Evolutionary conservation across 2,113 vertebrate genomes (phyloP).

Genomic region (Suncus etruscus): DNA sequence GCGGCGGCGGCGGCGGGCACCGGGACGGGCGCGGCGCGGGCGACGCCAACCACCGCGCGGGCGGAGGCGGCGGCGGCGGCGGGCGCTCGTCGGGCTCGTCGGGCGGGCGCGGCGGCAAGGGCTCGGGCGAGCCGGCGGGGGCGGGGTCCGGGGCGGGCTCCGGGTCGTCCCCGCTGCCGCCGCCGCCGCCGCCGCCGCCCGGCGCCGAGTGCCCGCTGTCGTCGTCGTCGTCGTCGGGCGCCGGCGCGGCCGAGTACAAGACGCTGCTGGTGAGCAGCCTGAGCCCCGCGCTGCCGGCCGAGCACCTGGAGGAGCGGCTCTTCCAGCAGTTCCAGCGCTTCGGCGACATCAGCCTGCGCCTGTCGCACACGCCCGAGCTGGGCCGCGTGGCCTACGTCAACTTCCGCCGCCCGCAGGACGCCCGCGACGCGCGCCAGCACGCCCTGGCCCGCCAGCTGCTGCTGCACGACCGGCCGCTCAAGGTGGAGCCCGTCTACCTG

Average conservation of each 20-base stretch:
- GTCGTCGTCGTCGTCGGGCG: slow-evolving; percentile 79
- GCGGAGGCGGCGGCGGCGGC: slow-evolving; percentile 78
- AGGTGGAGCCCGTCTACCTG: slow-evolving; percentile 96
- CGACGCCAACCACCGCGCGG: slow-evolving; percentile 89
- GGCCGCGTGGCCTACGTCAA: slow-evolving; percentile 97
- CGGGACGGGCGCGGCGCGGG: slow-evolving; percentile 82
- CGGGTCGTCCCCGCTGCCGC: slow-evolving; percentile 81
- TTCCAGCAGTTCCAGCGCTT: slow-evolving; percentile 99
- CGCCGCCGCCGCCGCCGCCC: slow-evolving; percentile 84
- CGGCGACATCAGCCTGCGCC: slow-evolving; percentile 96
- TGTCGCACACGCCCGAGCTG: slow-evolving; percentile 96
- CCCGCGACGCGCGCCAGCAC: slow-evolving; percentile 95
- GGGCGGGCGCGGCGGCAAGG: slow-evolving; percentile 81
- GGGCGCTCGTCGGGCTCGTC: slow-evolving; percentile 80
- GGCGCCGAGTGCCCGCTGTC: slow-evolving; percentile 80
- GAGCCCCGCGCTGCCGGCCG: slow-evolving; percentile 95
- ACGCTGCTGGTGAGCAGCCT: slow-evolving; percentile 97
- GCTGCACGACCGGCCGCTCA: slow-evolving; percentile 94
- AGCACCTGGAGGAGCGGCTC: slow-evolving; percentile 96
- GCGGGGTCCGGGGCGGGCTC: slow-evolving; percentile 75
- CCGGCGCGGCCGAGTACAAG: slow-evolving; percentile 92
- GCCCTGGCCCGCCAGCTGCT: slow-evolving; percentile 93
- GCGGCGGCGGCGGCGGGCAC: slow-evolving; percentile 87
- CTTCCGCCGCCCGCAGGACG: slow-evolving; percentile 96
- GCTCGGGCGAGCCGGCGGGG: slow-evolving; percentile 48